These are phyloP conservation scores for Neodon shergylaensis DNA, from an alignment of 2,113 vertebrate genomes.

Conservation along the genomic window DNA sequence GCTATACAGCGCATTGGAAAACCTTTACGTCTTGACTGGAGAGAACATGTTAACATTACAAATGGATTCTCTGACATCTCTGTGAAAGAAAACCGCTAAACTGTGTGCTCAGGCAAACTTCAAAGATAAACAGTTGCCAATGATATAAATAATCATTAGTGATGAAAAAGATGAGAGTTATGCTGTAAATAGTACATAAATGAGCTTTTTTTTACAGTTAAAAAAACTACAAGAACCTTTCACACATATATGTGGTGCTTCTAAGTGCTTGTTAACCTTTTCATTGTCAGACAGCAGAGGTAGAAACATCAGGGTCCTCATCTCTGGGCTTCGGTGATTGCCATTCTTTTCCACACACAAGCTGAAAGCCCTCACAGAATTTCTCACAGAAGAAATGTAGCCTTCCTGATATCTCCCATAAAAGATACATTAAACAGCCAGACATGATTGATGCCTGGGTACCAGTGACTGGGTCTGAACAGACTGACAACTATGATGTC, in stretches of 20 bases:
- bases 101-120: background rate
- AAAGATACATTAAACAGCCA: background rate
- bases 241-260: background rate
- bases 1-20: background rate
- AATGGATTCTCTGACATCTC: background rate
- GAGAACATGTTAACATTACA: background rate
- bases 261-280: background rate
- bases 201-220: slow-evolving; percentile 9
- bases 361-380: background rate
- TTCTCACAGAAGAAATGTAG: background rate
- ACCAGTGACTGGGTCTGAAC: background rate
- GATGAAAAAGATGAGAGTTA: background rate
- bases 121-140: background rate
- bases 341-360: background rate
- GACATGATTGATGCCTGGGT: too few relatives aligned
- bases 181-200: background rate
- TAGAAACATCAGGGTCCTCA: background rate
- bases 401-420: background rate
- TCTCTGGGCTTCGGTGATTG: background rate
- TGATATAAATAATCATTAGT: slow-evolving; percentile 14
- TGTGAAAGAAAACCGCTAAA: background rate
- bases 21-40: background rate
- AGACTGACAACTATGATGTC: background rate
- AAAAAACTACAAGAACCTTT: slow-evolving; percentile 4
- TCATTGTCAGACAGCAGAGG: background rate